A percentile compares a stretch with the other conserved stretches of the same genome.
These are phyloP conservation scores for Machimus rusticus DNA, from an alignment of 2,888 invertebrate genomes.

Conservation along the genomic window DNA sequence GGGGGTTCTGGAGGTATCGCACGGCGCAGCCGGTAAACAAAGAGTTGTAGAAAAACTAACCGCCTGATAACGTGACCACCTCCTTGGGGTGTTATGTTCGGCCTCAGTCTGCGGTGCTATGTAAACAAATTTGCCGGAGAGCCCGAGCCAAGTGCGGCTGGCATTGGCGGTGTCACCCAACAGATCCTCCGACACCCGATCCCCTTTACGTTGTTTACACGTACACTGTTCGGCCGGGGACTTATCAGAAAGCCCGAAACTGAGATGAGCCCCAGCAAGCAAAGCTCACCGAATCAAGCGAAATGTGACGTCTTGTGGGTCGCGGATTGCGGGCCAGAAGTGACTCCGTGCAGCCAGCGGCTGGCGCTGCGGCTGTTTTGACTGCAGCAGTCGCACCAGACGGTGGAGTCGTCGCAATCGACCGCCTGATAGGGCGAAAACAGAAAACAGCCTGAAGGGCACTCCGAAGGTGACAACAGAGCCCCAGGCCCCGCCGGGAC, in stretches of 20 bases:
- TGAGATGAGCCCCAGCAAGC: background rate
- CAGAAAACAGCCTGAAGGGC: conserved; percentile 34
- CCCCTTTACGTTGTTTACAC: background rate
- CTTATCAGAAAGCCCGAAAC: background rate
- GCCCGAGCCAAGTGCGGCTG: background rate
- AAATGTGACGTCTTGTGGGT: background rate
- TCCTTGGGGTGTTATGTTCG: background rate
- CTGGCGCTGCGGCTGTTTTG: background rate
- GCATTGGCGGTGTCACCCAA: background rate
- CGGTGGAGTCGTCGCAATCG: conserved; percentile 25
- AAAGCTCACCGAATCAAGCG: background rate
- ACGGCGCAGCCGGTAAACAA: background rate
- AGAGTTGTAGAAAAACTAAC: background rate
- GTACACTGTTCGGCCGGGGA: background rate
- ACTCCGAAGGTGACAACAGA: conserved; percentile 16
- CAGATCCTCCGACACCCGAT: background rate
- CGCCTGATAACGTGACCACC: background rate
- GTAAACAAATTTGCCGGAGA: background rate
- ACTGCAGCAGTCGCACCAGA: background rate
- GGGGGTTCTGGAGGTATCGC: background rate
- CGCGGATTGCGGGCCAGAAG: background rate
- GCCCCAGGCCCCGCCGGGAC: background rate
- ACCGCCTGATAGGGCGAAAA: background rate
- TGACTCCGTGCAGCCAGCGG: background rate
- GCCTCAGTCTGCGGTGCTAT: background rate